A percentile compares a stretch with the other conserved stretches of the same genome.
These are phyloP conservation scores for Ascidia mentula DNA, from an alignment of 23 tunicate genomes.

Conservation along the genomic window DNA sequence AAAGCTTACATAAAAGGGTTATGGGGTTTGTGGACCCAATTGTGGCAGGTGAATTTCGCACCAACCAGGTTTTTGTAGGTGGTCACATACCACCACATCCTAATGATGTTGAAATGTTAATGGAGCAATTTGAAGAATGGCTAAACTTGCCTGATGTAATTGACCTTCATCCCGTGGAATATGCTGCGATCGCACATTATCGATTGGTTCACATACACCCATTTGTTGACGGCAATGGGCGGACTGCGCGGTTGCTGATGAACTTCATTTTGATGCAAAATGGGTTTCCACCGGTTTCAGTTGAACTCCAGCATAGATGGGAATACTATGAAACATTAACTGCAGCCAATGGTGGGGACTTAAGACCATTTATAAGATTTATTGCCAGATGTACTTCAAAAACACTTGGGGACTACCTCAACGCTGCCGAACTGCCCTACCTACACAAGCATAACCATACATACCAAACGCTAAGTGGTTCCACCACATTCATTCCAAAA, in stretches of 20 bases:
- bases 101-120: constrained; percentile 60
- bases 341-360: constrained; percentile 87
- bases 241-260: constrained; percentile 93
- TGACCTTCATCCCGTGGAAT: constrained; percentile 83
- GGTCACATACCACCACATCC: constrained; percentile 93
- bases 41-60: constrained; percentile 84
- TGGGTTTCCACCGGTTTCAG: constrained; percentile 90
- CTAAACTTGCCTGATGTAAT: constrained; percentile 53
- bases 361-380: constrained; percentile 83
- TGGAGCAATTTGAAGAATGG: constrained; percentile 91
- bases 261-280: constrained; percentile 86
- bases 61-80: constrained; percentile 88
- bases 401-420: constrained; percentile 72
- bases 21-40: constrained; percentile 84
- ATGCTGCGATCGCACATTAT: constrained; percentile 94
- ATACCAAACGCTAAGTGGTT: constrained; percentile 3
- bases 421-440: constrained; percentile 66
- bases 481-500: constrained; percentile 5
- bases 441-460: constrained; percentile 14
- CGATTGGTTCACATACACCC: constrained; percentile 92
- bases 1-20: constrained; percentile 82
- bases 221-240: constrained; percentile 95
- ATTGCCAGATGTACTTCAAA: constrained; percentile 72
- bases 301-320: constrained; percentile 82
- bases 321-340: constrained; percentile 75